A percentile compares a stretch with the other conserved stretches of the same genome.
Evolutionary conservation across 1,140 invertebrate species (phyloP).

Genomic region (Euura lappo): DNA sequence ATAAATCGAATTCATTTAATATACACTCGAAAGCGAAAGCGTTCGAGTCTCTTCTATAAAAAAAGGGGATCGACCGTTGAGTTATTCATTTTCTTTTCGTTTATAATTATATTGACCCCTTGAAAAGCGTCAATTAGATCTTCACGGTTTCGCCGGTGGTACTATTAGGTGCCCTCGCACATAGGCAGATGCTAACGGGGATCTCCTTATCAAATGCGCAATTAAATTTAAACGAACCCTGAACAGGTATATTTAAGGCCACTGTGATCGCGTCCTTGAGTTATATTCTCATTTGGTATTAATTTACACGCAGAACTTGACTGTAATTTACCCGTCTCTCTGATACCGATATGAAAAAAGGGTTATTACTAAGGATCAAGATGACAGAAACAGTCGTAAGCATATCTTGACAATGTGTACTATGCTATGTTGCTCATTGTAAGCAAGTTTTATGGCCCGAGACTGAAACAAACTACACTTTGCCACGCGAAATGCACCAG

Average conservation of each 20-base stretch:
- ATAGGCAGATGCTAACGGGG: neutral
- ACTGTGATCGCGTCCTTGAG: no score
- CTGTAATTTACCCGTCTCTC: no score
- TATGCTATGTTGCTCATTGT: neutral
- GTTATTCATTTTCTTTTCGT: neutral
- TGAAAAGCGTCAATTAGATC: neutral
- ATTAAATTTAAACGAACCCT: conserved; percentile 3
- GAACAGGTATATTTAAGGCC: neutral
- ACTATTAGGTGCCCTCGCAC: no score
- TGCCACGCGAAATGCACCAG: neutral
- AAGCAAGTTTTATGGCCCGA: neutral
- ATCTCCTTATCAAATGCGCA: neutral
- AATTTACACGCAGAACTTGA: no score
- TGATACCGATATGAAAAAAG: no score
- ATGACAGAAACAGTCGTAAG: neutral
- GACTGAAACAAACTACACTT: neutral
- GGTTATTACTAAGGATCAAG: neutral
- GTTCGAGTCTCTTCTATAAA: neutral
- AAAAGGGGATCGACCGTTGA: neutral
- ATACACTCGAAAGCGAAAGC: neutral
- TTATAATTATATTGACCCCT: neutral
- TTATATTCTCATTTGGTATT: no score
- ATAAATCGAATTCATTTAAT: neutral
- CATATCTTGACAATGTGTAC: neutral
- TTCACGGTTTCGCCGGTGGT: neutral